A percentile compares a stretch with the other conserved stretches of the same genome.
These are phyloP conservation scores for Oncorhynchus clarkii DNA, from an alignment of 2,113 vertebrate genomes.

Conservation along the genomic window DNA sequence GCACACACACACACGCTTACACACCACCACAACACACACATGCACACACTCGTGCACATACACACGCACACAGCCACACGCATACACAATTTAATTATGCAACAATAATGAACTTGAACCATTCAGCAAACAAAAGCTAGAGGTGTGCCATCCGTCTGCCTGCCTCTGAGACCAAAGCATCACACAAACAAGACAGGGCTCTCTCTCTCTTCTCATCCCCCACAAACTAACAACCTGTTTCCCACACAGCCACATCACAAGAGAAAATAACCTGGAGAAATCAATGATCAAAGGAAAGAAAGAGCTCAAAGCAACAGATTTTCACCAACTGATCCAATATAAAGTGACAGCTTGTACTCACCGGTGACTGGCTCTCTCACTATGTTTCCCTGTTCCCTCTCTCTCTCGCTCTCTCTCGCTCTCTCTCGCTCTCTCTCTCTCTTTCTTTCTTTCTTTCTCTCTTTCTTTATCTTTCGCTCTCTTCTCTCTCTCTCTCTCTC, in stretches of 20 bases:
- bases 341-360: slow-evolving; percentile 69
- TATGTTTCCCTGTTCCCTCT: slow-evolving; percentile 51
- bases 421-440: slow-evolving; percentile 7
- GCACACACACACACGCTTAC: slow-evolving; percentile 4
- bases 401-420: slow-evolving; percentile 37
- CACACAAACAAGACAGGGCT: neutral
- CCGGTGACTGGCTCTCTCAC: slow-evolving; percentile 62
- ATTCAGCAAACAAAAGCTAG: slow-evolving; percentile 36
- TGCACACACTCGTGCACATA: neutral
- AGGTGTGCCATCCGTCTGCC: slow-evolving; percentile 37
- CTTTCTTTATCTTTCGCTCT: slow-evolving; percentile 14
- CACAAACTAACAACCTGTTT: slow-evolving; percentile 58
- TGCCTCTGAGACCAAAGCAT: slow-evolving; percentile 22
- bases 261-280: slow-evolving; percentile 26
- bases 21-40: neutral
- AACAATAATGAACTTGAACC: slow-evolving; percentile 30
- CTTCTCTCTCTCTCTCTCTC: slow-evolving; percentile 25
- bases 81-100: slow-evolving; percentile 36
- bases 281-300: slow-evolving; percentile 26
- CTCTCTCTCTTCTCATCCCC: slow-evolving; percentile 15
- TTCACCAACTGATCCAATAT: slow-evolving; percentile 37
- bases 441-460: slow-evolving; percentile 8
- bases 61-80: slow-evolving; percentile 12
- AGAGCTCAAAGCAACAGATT: slow-evolving; percentile 42
- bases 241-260: slow-evolving; percentile 25